Evolutionary conservation across 2,797 vertebrate species (phyloP), one percentile per base, ranked within the genome.

Genomic region (Crypturellus tataupa): DNA sequence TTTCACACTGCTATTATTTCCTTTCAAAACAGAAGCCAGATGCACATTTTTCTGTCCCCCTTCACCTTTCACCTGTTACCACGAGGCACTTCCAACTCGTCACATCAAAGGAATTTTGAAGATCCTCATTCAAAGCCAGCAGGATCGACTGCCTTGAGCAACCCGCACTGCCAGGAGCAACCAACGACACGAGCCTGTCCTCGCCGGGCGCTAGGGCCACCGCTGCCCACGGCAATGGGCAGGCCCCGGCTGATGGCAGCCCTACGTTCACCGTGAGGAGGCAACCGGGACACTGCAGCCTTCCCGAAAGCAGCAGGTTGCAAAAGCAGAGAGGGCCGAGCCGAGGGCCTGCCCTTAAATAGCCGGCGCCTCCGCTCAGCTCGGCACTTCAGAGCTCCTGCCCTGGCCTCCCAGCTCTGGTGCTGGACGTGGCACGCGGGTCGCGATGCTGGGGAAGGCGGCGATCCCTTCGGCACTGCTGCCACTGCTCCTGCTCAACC

Each of bases 331-430:
- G 40, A 1, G 0, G 0, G 0, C 33, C 27, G 71, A 69, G 47
- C 5, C 82, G 77, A 3, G 31, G 64, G 33, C 35, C 71, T 64
- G 72, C 84, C 77, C 82, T 92, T 93, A 95, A 96, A 97, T 96
- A 96, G 39, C 24, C 46, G 18, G n/a, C 31, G 37, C 40, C 85
- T 85, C 76, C 62, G 68, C 53, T 33, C 72, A 1, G 2, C 55
- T 47, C n/a, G 2, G 0, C 13, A 65, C 55, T 65, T 47, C 15
- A 55, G 8, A 31, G 31, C 77, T 79, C 2, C 0, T 20, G 31
- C 17, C 47, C 65, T 17, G 21, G 25, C 49, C 55, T 83, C 37
- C 40, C 59, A 55, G 73, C 39, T 0, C 42, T 40, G 3, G 6
- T 3, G 40, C 19, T 87, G 56, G 16, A 46, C 1, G 24, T 24